phyloP scores from a whole-genome alignment of 1,140 invertebrate species.

The Holotrichia oblita region DNA sequence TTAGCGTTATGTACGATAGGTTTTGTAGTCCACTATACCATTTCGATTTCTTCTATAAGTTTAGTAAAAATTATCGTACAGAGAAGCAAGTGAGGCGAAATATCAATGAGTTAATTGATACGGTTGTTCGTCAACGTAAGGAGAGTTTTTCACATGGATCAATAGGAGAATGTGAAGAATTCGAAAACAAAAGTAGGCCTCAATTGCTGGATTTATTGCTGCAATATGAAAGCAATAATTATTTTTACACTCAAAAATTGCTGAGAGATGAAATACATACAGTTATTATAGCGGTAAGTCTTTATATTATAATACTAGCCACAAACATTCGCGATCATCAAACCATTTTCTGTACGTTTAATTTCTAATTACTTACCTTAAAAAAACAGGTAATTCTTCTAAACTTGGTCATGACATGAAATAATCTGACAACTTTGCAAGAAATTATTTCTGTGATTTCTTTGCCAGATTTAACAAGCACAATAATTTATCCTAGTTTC shows the following conservation, averaged over 20 bases:
- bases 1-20: not conserved
- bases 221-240: not conserved
- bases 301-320: no score
- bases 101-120: not conserved
- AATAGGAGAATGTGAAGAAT: not conserved
- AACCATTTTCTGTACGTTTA: no score
- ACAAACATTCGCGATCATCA: no score
- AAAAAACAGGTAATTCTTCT: no score
- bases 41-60: conserved; percentile 6
- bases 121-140: not conserved
- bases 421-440: no score
- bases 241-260: not conserved
- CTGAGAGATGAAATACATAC: conserved; percentile 8
- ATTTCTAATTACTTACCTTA: no score
- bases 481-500: no score
- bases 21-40: not conserved
- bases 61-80: not conserved
- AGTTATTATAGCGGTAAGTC: conserved; percentile 5
- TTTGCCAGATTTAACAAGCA: no score
- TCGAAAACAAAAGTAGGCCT: not conserved
- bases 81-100: not conserved
- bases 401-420: no score
- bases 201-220: not conserved
- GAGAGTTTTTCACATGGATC: not conserved
- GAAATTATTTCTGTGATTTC: no score